Base-by-base conservation (phyloP, 2,888 invertebrate genomes). In the Drosophila paramelanica region DNA sequence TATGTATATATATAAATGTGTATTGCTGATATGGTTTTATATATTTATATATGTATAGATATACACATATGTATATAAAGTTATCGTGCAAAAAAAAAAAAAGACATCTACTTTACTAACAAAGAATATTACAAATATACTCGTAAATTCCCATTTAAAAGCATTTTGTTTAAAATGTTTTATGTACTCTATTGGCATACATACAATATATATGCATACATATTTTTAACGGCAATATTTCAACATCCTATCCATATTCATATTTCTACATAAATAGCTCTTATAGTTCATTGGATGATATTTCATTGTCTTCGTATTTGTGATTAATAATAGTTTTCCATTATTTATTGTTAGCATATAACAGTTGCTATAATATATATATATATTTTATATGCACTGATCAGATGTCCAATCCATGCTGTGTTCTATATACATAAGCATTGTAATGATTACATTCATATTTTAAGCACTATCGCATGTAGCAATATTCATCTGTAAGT, bases 271-370 rank as follows among this genome's bases (percentile, higher is more conserved):
- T 77, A 62, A 68, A 79, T 80, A 80, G 85, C 81, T 88, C 78
- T 75, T 81, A 81, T 69, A 71, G 73, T 79, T 83, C 88, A 83
- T 83, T 83, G 67, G 69, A 83, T 83, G 82, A 88, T 88, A 88
- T 77, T 88, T 88, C 88, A 83, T 83, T 83, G 83, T 88, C 88
- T 88, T 83, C 77, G 83, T 88, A 73, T 77, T 77, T 77, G 69
- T 73, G 59, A 68, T 68, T 70, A 69, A 49, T 69, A 47, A 45
- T 64, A 50, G 47, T 43, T 56, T 42, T 59, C 46, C 39, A 50
- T 65, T 65, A 56, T 59, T 57, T 61, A 31, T 31, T 58, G 46
- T 27, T 53, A 51, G 60, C 62, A 55, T 57, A 20, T 70, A 55
- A 45, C 43, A 49, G 25, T 58, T 58, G 33, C 50, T 62, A 62